These are phyloP conservation scores for Hanleya hanleyi DNA, from an alignment of 2,888 invertebrate species.

Conservation along the genomic window DNA sequence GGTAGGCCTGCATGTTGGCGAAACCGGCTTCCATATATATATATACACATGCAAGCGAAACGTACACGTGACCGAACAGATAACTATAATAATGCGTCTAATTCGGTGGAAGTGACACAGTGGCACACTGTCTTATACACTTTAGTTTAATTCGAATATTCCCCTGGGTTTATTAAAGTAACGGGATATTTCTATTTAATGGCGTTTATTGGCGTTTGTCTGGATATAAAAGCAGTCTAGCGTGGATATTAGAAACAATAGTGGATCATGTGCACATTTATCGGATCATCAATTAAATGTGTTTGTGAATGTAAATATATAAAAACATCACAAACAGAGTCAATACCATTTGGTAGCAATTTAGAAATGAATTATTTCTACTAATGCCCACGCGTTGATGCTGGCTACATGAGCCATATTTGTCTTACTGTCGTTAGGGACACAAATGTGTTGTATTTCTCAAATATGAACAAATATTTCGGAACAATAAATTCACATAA, in stretches of 20 bases:
- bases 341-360: slow-evolving; percentile 6
- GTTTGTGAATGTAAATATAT: neutral
- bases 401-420: neutral
- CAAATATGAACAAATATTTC: slow-evolving; percentile 1
- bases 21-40: too few relatives aligned
- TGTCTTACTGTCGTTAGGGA: neutral
- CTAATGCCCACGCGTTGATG: neutral
- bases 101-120: too few relatives aligned
- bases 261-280: neutral
- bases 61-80: too few relatives aligned
- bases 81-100: too few relatives aligned
- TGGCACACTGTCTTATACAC: too few relatives aligned
- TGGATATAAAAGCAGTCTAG: neutral
- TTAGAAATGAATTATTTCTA: neutral
- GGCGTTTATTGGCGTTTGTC: neutral
- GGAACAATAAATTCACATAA: slow-evolving; percentile 1
- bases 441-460: neutral
- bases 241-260: neutral
- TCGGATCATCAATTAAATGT: slow-evolving; percentile 5
- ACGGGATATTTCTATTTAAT: neutral
- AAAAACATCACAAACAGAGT: neutral
- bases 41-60: too few relatives aligned
- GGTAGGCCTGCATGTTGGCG: too few relatives aligned
- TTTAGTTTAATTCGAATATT: too few relatives aligned
- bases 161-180: too few relatives aligned